Percentiles rank a stretch among this genome's conserved stretches.
phyloP scores from a whole-genome alignment of 1,140 invertebrate species.

The Bursaphelenchus mucronatus region DNA sequence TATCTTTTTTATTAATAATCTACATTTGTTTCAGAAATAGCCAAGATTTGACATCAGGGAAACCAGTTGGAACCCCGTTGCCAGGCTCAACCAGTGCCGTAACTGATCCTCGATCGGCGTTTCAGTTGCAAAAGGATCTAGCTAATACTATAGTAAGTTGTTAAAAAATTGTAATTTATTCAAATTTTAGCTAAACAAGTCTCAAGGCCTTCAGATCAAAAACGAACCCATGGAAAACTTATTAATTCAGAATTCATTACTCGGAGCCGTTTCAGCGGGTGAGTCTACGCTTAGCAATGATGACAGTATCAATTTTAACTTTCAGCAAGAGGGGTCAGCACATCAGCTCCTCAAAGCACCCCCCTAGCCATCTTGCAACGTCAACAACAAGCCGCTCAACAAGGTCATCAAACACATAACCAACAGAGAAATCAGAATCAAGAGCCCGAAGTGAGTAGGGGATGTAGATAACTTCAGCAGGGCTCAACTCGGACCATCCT shows the following conservation, averaged over 20 bases:
- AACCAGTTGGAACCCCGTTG: conserved; percentile 10
- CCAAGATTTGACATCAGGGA: too few species aligned
- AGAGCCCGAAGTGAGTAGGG: too few species aligned
- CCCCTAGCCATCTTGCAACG: neutral
- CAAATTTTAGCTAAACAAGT: conserved; percentile 8
- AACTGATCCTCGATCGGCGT: conserved; percentile 9
- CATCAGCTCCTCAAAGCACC: too few species aligned
- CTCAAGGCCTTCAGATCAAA: conserved; percentile 5
- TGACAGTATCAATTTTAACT: too few species aligned
- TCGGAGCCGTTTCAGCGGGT: neutral
- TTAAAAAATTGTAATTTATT: conserved; percentile 7
- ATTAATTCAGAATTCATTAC: conserved; percentile 19
- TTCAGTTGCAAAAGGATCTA: conserved; percentile 18
- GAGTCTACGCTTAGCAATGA: too few species aligned
- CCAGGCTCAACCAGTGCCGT: conserved; percentile 14
- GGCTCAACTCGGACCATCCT: too few species aligned
- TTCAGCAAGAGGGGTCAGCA: too few species aligned
- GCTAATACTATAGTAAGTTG: conserved; percentile 7
- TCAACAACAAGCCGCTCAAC: neutral
- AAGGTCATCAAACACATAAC: too few species aligned
- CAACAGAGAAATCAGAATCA: too few species aligned
- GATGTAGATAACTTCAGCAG: too few species aligned
- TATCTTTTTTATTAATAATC: neutral
- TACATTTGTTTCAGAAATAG: neutral
- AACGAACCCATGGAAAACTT: conserved; percentile 13